These are phyloP conservation scores for Turdus rufiventris DNA, from an alignment of 2,113 vertebrate genomes.

Conservation along the genomic window DNA sequence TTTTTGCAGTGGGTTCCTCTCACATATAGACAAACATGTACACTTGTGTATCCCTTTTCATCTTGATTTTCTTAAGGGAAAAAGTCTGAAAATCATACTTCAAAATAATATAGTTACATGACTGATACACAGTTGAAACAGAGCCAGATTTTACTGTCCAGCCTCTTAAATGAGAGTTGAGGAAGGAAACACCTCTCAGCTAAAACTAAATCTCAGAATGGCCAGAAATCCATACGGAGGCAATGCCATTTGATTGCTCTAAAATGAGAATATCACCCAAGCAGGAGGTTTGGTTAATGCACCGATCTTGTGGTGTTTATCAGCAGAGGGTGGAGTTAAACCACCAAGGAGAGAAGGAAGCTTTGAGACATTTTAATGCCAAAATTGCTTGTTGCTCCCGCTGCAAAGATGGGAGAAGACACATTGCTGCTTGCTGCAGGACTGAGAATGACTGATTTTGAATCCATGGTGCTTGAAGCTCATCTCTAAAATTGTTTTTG, in stretches of 20 bases:
- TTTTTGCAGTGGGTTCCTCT: not conserved
- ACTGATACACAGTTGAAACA: not conserved
- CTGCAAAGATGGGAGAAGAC: not conserved
- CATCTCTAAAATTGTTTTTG: not conserved
- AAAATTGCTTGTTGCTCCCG: not conserved
- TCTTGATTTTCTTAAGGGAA: not conserved
- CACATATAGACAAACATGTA: rapidly evolving
- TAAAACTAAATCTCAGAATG: not conserved
- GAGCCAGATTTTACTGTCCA: not conserved
- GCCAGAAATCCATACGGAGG: not conserved
- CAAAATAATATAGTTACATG: not conserved
- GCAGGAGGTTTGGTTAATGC: not conserved
- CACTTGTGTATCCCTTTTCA: not conserved
- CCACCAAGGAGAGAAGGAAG: not conserved
- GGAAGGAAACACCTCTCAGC: not conserved
- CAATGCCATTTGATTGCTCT: not conserved
- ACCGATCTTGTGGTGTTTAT: not conserved
- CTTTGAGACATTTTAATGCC: not conserved
- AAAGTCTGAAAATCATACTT: not conserved
- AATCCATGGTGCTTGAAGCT: not conserved
- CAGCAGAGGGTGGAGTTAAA: not conserved
- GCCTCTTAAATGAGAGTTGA: not conserved
- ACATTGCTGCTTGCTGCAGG: not conserved
- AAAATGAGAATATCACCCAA: not conserved
- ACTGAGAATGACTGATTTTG: not conserved